phyloP scores from a whole-genome alignment of 2,113 vertebrate genomes.

The Oryzias javanicus region DNA sequence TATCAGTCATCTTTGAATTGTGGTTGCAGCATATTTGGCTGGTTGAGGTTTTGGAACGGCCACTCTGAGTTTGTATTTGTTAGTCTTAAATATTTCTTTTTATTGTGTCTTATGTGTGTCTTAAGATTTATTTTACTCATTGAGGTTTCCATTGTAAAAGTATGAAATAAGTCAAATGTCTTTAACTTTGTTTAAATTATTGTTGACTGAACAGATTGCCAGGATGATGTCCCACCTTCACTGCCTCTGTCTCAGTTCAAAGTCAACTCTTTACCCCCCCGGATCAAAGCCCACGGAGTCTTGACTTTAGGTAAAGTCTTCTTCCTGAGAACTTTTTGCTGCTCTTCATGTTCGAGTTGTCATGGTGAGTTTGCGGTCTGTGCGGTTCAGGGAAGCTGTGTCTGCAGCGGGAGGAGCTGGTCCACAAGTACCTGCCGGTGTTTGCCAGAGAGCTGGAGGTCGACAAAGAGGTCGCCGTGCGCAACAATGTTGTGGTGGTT shows the following conservation, averaged over 20 bases:
- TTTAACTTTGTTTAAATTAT: background rate
- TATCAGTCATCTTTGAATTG: too few species aligned
- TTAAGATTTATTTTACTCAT: too few species aligned
- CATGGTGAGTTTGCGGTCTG: background rate
- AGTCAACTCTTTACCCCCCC: constrained; percentile 78
- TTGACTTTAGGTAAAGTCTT: constrained; percentile 83
- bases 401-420: constrained; percentile 88
- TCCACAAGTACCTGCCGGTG: constrained; percentile 83
- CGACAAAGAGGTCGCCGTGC: constrained; percentile 79
- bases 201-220: constrained; percentile 19
- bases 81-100: too few species aligned
- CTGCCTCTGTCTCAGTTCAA: constrained; percentile 81
- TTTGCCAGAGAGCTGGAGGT: constrained; percentile 89
- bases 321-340: too few species aligned
- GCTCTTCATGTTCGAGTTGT: too few species aligned
- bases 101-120: too few species aligned
- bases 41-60: too few species aligned
- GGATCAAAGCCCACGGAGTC: constrained; percentile 88
- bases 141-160: background rate
- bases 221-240: constrained; percentile 61
- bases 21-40: too few species aligned
- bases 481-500: constrained; percentile 86
- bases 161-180: fast-evolving
- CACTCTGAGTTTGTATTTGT: too few species aligned
- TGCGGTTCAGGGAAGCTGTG: constrained; percentile 86